Conservation (phyloP, 2,113 vertebrate species). For the Phycodurus eques region DNA sequence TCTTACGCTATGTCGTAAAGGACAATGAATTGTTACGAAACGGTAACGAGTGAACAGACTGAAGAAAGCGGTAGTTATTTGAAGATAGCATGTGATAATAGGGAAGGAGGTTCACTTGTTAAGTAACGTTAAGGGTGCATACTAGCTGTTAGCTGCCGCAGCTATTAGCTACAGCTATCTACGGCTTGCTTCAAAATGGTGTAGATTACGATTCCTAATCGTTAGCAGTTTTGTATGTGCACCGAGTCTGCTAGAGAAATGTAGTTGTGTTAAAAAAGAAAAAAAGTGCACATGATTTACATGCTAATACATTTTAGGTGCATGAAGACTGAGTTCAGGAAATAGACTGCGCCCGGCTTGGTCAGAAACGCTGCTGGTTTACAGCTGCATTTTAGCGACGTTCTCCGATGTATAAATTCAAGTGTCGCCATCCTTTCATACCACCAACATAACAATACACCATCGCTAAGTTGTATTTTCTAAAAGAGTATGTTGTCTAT, state of each 20-base stretch:
- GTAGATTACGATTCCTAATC: neutral
- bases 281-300: neutral
- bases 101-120: constrained; percentile 26
- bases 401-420: neutral
- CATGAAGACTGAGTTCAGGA: constrained; percentile 39
- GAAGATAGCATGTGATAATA: neutral
- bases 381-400: neutral
- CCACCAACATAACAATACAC: neutral
- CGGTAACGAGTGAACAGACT: neutral
- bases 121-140: constrained; percentile 22
- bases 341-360: constrained; percentile 48
- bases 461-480: neutral
- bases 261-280: too few species aligned
- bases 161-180: constrained; percentile 17
- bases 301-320: neutral
- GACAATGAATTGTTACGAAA: neutral
- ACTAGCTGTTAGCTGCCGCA: constrained; percentile 27
- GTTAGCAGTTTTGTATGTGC: neutral
- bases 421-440: neutral
- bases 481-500: neutral
- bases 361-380: neutral
- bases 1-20: neutral
- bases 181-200: constrained; percentile 11
- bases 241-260: neutral
- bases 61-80: neutral